Conservation (phyloP, 2,113 vertebrate species). For the Zosterops lateralis region DNA sequence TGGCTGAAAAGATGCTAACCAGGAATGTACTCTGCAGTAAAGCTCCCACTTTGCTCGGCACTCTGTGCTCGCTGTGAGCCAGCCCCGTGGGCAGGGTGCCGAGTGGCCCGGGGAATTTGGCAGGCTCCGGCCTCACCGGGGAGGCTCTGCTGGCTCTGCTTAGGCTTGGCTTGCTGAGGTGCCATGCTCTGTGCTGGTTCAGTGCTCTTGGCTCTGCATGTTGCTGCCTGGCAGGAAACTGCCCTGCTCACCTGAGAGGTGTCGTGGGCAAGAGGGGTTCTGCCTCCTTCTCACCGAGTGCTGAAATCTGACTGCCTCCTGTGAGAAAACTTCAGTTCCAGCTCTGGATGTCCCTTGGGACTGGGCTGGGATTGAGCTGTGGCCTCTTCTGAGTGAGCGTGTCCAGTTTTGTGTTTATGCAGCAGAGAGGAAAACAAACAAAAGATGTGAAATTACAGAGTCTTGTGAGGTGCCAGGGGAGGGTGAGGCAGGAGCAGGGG, state of each 20-base stretch:
- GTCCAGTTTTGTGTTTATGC: constrained; percentile 56
- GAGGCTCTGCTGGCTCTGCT: neutral
- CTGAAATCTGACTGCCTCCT: neutral
- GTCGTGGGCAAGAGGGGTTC: neutral
- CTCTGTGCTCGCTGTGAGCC: neutral
- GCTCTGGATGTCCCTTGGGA: neutral
- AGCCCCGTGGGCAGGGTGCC: neutral
- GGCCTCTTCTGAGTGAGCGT: neutral
- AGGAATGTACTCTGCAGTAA: neutral
- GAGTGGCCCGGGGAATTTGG: neutral
- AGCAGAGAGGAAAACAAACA: constrained; percentile 46
- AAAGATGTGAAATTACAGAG: constrained; percentile 14
- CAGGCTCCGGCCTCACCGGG: neutral
- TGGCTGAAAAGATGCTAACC: neutral
- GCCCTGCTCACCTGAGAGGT: neutral
- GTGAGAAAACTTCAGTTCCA: neutral
- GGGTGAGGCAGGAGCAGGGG: neutral
- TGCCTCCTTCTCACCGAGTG: neutral
- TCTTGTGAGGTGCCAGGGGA: neutral
- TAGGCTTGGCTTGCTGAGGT: neutral
- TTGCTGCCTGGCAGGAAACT: neutral
- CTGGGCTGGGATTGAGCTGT: neutral
- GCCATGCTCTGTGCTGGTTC: neutral
- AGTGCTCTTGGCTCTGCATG: neutral
- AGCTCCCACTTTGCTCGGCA: neutral